Evolutionary conservation across 1,140 invertebrate species (phyloP).

Genomic region (Aporrectodea caliginosa): DNA sequence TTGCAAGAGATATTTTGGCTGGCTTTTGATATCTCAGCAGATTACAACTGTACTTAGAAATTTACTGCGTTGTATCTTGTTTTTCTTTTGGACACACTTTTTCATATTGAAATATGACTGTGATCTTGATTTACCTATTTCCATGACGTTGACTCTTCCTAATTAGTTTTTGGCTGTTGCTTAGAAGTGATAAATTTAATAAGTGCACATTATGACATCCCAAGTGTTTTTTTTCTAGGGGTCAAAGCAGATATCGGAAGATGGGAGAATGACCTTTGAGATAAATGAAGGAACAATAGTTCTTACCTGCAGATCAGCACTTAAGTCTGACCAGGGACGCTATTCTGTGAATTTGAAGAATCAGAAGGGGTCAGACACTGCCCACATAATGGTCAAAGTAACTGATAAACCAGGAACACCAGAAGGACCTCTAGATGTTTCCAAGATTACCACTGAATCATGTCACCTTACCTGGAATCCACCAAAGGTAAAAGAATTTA

Average conservation of each 20-base stretch:
- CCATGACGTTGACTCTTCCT: too few species aligned
- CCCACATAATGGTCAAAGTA: slow-evolving; percentile 76
- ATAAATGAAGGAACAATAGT: slow-evolving; percentile 66
- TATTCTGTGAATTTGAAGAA: slow-evolving; percentile 88
- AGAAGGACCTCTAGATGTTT: slow-evolving; percentile 82
- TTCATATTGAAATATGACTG: too few species aligned
- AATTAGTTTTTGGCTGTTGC: too few species aligned
- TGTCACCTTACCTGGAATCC: slow-evolving; percentile 90
- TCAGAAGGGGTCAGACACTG: slow-evolving; percentile 76
- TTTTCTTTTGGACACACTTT: too few species aligned
- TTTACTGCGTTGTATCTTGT: too few species aligned
- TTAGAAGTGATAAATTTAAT: too few species aligned
- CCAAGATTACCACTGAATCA: slow-evolving; percentile 90
- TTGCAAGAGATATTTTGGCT: too few species aligned
- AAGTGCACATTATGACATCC: too few species aligned
- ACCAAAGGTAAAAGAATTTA: slow-evolving; percentile 59
- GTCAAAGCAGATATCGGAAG: slow-evolving; percentile 75
- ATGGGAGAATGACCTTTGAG: slow-evolving; percentile 81
- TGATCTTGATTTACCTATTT: too few species aligned
- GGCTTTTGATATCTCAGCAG: too few species aligned
- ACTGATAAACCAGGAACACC: slow-evolving; percentile 76
- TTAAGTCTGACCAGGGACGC: slow-evolving; percentile 81
- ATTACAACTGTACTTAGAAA: too few species aligned
- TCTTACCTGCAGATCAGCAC: slow-evolving; percentile 81
- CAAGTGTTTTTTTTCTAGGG: too few species aligned